Evolutionary conservation across 2,888 invertebrate species (phyloP), one percentile per base, ranked within the genome.

Genomic region (Melieria crassipennis): DNA sequence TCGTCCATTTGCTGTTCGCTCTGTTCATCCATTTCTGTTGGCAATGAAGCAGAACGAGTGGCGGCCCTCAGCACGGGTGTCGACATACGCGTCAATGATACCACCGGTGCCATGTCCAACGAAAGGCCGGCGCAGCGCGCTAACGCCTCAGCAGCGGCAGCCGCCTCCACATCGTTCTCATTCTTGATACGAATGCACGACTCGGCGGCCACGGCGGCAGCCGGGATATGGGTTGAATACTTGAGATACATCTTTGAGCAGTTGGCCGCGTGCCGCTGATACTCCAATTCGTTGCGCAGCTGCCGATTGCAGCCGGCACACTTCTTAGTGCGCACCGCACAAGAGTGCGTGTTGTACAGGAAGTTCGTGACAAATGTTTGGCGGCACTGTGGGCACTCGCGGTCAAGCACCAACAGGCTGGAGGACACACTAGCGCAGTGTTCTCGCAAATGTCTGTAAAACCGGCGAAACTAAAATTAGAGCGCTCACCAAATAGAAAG

Each of bases 321-420:
- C 57, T 78, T 78, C 65, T 80, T 80, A 13, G 82, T 81, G 58
- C 79, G 80, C 10, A 85, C 77, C 42, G 86, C 83, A 77, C 87
- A 87, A 1, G 80, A 75, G 77, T 87, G 87, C 71, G 82, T 85
- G 68, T 86, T 85, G 66, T 84, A 87, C 9, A 87, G 80, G 73
- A 80, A 86, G 73, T 85, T 84, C 4, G 87, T 87, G 62, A 81
- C 75, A 77, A 83, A 87, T 7, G 82, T 79, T 47, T 79, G 77
- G 56, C 78, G 82, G 76, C 87, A 87, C 65, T 82, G 78, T 5
- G 82, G 82, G 70, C 86, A 87, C 71, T 81, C 80, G 48, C 85
- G 82, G 66, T 86, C 84, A n/a, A 83, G 78, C 13, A 85, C 81
- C 52, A 75, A 77, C 16, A 79, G 66, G 57, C 75, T 78, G 47